Percentiles rank a stretch among this genome's conserved stretches.
Evolutionary conservation across 2,888 invertebrate species (phyloP).

Genomic region (Drosophila kuntzei): DNA sequence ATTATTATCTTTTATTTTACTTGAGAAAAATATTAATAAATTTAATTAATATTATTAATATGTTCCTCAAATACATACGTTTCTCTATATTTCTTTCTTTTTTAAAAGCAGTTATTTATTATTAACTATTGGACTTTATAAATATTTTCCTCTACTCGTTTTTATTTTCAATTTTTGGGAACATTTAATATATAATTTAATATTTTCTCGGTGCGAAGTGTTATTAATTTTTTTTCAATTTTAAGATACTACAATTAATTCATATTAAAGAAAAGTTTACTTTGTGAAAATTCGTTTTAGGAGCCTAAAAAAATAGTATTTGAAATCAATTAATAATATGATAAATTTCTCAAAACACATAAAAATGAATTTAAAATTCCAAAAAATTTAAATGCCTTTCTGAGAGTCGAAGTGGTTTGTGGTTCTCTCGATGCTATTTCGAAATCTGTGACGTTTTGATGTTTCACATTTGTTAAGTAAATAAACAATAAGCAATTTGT

Average conservation of each 20-base stretch:
- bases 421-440: constrained; percentile 30
- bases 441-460: constrained; percentile 36
- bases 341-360: background rate
- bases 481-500: constrained; percentile 35
- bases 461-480: constrained; percentile 46
- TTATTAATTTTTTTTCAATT: too few relatives aligned
- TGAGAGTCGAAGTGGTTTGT: constrained; percentile 20
- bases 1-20: too few relatives aligned
- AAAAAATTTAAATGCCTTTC: constrained; percentile 3
- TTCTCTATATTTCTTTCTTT: too few relatives aligned
- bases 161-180: too few relatives aligned
- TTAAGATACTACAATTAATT: background rate
- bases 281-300: background rate
- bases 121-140: too few relatives aligned
- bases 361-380: background rate
- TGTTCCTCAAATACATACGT: too few relatives aligned
- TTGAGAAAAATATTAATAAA: too few relatives aligned
- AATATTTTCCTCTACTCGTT: too few relatives aligned
- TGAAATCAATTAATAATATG: background rate
- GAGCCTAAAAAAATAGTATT: background rate
- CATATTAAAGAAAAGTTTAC: background rate
- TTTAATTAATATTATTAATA: too few relatives aligned
- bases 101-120: too few relatives aligned
- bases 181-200: too few relatives aligned
- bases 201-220: too few relatives aligned